Evolutionary conservation across 2,888 invertebrate genomes (phyloP).

Genomic region (Eupithecia dodoneata): DNA sequence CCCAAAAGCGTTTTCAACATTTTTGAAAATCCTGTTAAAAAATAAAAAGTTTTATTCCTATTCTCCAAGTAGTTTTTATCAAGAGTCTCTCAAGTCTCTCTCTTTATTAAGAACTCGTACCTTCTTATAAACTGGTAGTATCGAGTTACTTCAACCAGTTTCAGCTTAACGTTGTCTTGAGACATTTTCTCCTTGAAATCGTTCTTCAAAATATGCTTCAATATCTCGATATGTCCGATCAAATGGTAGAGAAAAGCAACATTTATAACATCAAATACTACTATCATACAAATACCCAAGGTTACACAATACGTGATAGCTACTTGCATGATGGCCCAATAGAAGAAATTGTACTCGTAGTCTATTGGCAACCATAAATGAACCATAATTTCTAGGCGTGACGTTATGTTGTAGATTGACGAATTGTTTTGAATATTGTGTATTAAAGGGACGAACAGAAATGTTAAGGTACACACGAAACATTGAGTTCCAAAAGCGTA

Average conservation of each 20-base stretch:
- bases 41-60: background rate
- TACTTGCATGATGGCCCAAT: slow-evolving; percentile 51
- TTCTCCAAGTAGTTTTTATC: background rate
- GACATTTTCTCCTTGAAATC: slow-evolving; percentile 39
- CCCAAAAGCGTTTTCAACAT: slow-evolving; percentile 56
- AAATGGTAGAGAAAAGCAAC: slow-evolving; percentile 55
- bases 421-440: slow-evolving; percentile 43
- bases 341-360: slow-evolving; percentile 51
- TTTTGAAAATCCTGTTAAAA: slow-evolving; percentile 50
- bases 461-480: slow-evolving; percentile 27
- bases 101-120: slow-evolving; percentile 43
- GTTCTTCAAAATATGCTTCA: slow-evolving; percentile 49
- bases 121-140: slow-evolving; percentile 54
- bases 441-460: slow-evolving; percentile 39
- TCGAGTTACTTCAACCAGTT: slow-evolving; percentile 47
- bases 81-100: too few relatives aligned
- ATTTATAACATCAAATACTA: slow-evolving; percentile 50
- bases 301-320: slow-evolving; percentile 43
- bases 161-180: slow-evolving; percentile 44
- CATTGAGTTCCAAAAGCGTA: slow-evolving; percentile 30
- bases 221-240: slow-evolving; percentile 55
- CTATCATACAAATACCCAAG: slow-evolving; percentile 34
- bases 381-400: slow-evolving; percentile 51
- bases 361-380: slow-evolving; percentile 58
- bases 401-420: slow-evolving; percentile 48